Base-by-base conservation (phyloP, 1,140 invertebrate genomes). In the Neelides sp. region DNA sequence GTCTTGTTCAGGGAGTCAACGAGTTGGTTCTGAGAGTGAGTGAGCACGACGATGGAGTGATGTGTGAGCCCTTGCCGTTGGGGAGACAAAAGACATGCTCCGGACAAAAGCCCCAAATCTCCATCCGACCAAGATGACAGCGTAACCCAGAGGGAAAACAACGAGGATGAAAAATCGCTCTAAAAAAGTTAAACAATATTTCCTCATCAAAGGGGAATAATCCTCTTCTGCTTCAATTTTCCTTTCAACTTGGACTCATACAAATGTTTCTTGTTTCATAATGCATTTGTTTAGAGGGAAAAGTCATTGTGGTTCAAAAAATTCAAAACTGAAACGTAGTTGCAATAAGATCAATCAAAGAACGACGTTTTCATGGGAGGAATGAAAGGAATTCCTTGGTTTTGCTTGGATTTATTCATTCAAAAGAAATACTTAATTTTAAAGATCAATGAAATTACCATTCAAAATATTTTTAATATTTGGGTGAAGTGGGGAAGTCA, bases 61-160 rank as follows among this genome's bases (percentile, higher is more conserved):
- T 93, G 86, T 40, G 78, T 82, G 34, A 95, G 73, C 3, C 82
- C 85, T 7, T 76, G 69, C 63, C 90, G 72, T 50, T 83, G 83
- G 42, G 86, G 78, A 40, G 80, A 82, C 39, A 92, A 72, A 39
- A 97, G 70, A 40, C 94, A 81, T 42, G 87, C 78, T 13, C 83
- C 87, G 4, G 84, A 85, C 67, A 90, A 90, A 20, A 96, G 69
- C 0, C 86, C 91, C 53, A 95, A 71, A 70, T 96, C 92, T 7
- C 86, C 83, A 61, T 95, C 92, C 59, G 82, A 83, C 56, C 58
- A 60, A 13, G 48, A 45, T n/a, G 54, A 60, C 12, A 57, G 17
- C 13, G 54, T 57, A 22, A 92, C 68, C 54, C 79, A 77, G 57
- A 92, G 71, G 26, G 76, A 75, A 60, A 85, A 86, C 63, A 88